Evolutionary conservation across 1,140 invertebrate species (phyloP), one percentile per base, ranked within the genome.

Genomic region (Pogonognathellus flavescens): DNA sequence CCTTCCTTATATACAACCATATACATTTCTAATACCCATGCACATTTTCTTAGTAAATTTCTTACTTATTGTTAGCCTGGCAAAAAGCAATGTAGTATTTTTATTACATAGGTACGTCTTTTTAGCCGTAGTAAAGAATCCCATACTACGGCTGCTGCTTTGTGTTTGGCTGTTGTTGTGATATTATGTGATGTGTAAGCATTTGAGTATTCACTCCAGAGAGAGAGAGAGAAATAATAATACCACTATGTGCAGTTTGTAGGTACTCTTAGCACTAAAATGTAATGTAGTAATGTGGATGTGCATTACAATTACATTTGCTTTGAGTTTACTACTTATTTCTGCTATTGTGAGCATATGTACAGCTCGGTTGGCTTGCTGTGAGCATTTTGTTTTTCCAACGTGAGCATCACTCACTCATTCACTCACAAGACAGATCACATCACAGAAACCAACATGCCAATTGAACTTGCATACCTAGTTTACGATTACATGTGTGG

Each of bases 391-490:
- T 76, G 70, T 76, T 76, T 76, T 76, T 31, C 41, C 70, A 76
- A 76, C 70, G 49, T 76, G 25, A 76, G 41, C 70, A 76, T 76
- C 70, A 76, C 70, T 76, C 70, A 76, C 70, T 76, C 31, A 49
- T n/a, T 57, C 53, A 57, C 31, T 41, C 31, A 14, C 25, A 76
- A 76, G 70, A 76, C 70, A 76, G 70, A 76, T 76, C 70, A 50
- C 70, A 49, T 41, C 70, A 49, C 41, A 76, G n/a, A 57, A 76
- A 76, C 41, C 41, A 76, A 76, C 62, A 25, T 66, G 49, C 53
- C n/a, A 13, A 57, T 57, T 14, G 53, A 14, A 57, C 53, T 57
- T 14, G n/a, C 2, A 57, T n/a, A 13, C 2, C 1, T 41, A 41
- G 31, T 41, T 41, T 1, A 41, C 18, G 6, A 66, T 11, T 13